A percentile compares a stretch with the other conserved stretches of the same genome.
Conservation (phyloP, 2,797 vertebrate species). For the Melopsittacus undulatus region DNA sequence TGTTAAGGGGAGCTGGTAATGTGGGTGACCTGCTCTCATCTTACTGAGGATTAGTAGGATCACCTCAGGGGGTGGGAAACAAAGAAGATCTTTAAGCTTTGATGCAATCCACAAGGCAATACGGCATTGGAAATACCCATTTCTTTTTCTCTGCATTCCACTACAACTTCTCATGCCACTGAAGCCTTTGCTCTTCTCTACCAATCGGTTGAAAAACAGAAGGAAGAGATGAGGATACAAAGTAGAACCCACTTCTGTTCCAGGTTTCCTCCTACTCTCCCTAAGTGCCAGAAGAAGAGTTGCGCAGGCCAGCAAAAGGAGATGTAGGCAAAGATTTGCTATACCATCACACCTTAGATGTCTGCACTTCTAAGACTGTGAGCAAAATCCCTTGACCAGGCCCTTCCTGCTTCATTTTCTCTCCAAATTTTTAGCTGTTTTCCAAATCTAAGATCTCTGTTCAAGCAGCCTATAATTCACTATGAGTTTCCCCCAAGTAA, state of each 20-base stretch:
- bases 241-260: not conserved
- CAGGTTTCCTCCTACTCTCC: not conserved
- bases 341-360: not conserved
- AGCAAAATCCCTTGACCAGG: not conserved
- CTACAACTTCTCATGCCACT: not conserved
- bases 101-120: not conserved
- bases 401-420: not conserved
- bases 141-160: not conserved
- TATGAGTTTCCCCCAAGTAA: not conserved
- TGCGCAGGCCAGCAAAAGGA: not conserved
- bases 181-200: not conserved
- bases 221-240: not conserved
- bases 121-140: not conserved
- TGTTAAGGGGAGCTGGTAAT: not conserved
- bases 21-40: not conserved
- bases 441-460: not conserved
- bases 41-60: not conserved
- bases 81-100: not conserved
- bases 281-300: not conserved
- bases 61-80: not conserved
- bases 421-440: not conserved
- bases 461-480: not conserved
- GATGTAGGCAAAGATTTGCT: not conserved
- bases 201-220: not conserved
- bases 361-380: not conserved